Base-by-base conservation (phyloP, 1,140 invertebrate genomes). In the Temnothorax nylanderi region DNA sequence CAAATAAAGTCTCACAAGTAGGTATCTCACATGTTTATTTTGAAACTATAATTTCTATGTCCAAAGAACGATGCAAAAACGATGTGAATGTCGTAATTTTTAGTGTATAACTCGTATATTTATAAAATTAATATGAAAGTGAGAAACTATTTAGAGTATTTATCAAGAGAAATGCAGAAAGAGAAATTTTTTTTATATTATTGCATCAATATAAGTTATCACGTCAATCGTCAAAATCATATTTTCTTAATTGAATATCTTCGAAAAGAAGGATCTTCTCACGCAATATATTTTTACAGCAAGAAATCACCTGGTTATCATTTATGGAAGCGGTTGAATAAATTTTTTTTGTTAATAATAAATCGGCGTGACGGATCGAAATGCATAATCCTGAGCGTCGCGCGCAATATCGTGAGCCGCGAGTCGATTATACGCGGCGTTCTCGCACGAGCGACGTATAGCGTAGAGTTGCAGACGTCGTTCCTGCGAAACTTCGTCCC, bases 401-500 rank as follows among this genome's bases (percentile, higher is more conserved):
- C 44, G 58, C 18, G 37, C 8, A 26, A 41, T 49, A 21, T 81
- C 8, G 34, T 16, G 8, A 58, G 10, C 6, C 64, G 62, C 87
- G 56, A 72, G 54, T 32, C 72, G 88, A 87, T 87, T 85, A 60
- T 62, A 69, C 78, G 10, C 65, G 32, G 67, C 65, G 72, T 87
- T 74, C 71, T 26, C 26, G 26, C 26, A 26, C 26, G 26, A 26
- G 64, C 44, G 72, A 78, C 58, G 26, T 26, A 72, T 26, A 72
- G 44, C 72, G 86, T 65, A 89, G 58, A 74, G 77, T 58, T 85
- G 69, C 84, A 85, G 65, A 87, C 85, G 74, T 89, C 78, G 69
- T 89, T 90, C 60, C 86, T 75, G 75, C 86, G 78, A 90, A 90
- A 87, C 51, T 56, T 51, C 18, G 18, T 11, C 58, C 58, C n/a